Evolutionary conservation across 2,797 vertebrate species (phyloP).

Genomic region (Chromis chromis): DNA sequence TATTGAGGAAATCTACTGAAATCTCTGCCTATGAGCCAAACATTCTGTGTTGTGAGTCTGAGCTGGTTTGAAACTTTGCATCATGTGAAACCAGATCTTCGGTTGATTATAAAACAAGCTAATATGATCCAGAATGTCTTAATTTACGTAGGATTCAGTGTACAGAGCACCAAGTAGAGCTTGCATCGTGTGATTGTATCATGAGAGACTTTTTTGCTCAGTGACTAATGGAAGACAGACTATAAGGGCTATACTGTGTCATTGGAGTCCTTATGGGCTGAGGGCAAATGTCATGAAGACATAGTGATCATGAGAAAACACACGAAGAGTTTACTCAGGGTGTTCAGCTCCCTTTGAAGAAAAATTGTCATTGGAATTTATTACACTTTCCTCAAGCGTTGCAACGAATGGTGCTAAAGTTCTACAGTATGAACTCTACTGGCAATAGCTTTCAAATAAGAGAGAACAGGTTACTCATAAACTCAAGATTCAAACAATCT

Average conservation of each 20-base stretch:
- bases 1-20: no score
- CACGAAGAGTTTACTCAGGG: not conserved
- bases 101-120: slow-evolving; percentile 5
- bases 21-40: no score
- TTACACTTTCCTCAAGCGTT: no score
- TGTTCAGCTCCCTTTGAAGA: not conserved
- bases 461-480: no score
- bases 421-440: no score
- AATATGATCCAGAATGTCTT: slow-evolving; percentile 34
- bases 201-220: slow-evolving; percentile 26
- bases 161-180: slow-evolving; percentile 6
- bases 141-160: slow-evolving; percentile 21
- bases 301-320: not conserved
- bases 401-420: no score
- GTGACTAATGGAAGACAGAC: slow-evolving; percentile 27
- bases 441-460: no score
- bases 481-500: no score
- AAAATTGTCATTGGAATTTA: not conserved
- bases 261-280: not conserved
- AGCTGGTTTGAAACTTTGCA: slow-evolving; percentile 2
- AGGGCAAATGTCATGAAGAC: not conserved
- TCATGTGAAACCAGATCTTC: slow-evolving; percentile 37
- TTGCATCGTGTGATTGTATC: slow-evolving; percentile 13
- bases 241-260: not conserved
- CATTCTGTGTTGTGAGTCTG: not conserved